Percentiles rank a stretch among this genome's conserved stretches.
Conservation (phyloP, 2,113 vertebrate genomes). For the Gymnorhina tibicen region DNA sequence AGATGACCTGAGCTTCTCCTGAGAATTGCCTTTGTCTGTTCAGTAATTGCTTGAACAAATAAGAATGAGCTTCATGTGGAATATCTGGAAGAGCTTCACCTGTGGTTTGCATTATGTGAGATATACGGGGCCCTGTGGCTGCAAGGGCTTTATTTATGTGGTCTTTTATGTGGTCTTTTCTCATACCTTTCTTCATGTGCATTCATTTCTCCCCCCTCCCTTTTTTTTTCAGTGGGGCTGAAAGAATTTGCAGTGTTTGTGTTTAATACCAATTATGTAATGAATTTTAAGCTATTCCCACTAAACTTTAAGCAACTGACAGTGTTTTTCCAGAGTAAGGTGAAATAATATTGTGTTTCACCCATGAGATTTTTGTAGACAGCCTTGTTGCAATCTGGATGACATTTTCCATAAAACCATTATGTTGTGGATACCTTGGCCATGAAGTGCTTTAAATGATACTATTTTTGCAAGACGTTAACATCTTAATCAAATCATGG, state of each 20-base stretch:
- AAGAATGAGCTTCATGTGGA: neutral
- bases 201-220: accelerated
- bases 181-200: neutral
- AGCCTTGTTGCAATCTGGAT: neutral
- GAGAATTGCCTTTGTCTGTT: neutral
- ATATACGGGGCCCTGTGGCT: neutral
- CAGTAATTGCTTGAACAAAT: neutral
- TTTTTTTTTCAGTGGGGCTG: too few species aligned
- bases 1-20: neutral
- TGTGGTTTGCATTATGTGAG: neutral
- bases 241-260: neutral
- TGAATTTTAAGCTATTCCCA: neutral
- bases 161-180: neutral
- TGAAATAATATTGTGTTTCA: neutral
- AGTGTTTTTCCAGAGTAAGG: neutral
- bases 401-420: neutral
- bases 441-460: neutral
- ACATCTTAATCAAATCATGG: neutral
- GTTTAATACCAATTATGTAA: neutral
- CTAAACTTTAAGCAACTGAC: neutral
- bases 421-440: neutral
- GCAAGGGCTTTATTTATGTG: neutral
- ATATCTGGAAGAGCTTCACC: neutral
- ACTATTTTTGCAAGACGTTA: conserved; percentile 6
- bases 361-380: neutral